A percentile compares a stretch with the other conserved stretches of the same genome.
These are phyloP conservation scores for Tubulanus polymorphus DNA, from an alignment of 2,888 invertebrate genomes.

Conservation along the genomic window DNA sequence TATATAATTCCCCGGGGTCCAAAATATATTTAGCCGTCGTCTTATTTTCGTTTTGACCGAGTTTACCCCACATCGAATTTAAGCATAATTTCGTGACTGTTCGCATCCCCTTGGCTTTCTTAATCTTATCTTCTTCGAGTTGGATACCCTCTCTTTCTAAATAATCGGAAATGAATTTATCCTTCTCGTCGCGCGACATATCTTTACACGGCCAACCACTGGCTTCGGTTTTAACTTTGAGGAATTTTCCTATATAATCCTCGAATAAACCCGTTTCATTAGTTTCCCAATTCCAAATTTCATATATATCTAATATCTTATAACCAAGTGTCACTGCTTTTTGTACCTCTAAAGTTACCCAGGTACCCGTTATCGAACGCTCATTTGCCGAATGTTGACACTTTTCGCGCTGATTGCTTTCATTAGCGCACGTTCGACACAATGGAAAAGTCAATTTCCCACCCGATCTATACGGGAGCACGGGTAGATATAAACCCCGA, in stretches of 20 bases:
- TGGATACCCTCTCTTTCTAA: conserved; percentile 15
- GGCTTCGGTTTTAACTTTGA: conserved; percentile 31
- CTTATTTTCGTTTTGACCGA: neutral
- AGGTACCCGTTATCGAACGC: conserved; percentile 35
- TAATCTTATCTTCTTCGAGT: neutral
- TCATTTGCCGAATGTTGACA: conserved; percentile 39
- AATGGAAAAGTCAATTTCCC: conserved; percentile 42
- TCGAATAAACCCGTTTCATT: conserved; percentile 32
- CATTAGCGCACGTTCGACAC: conserved; percentile 31
- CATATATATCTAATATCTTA: conserved; percentile 31
- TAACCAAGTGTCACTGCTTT: conserved; percentile 42
- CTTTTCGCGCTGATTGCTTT: conserved; percentile 22
- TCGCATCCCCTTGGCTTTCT: neutral
- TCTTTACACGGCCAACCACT: conserved; percentile 27
- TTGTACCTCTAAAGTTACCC: conserved; percentile 42
- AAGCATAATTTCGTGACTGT: neutral
- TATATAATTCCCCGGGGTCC: neutral
- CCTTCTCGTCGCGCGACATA: conserved; percentile 21
- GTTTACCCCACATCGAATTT: neutral
- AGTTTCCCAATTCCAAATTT: conserved; percentile 43
- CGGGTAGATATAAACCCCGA: conserved; percentile 32
- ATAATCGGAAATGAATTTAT: conserved; percentile 23
- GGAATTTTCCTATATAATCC: conserved; percentile 35
- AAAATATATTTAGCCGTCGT: neutral
- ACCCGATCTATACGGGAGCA: conserved; percentile 34